phyloP scores from a whole-genome alignment of 2,888 invertebrate species.

The Drosophila merina region DNA sequence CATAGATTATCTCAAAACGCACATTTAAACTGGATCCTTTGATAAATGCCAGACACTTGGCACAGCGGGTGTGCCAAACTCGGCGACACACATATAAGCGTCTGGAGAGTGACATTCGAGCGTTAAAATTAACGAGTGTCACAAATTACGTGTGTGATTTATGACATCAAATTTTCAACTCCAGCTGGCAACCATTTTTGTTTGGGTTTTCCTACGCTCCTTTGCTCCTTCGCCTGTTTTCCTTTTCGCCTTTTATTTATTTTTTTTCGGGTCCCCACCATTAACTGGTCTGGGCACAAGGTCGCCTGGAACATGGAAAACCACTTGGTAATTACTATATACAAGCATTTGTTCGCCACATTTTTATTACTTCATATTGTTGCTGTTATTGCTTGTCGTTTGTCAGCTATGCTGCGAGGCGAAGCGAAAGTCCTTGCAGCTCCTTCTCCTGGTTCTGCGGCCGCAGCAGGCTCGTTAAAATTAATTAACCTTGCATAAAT shows the following conservation, averaged over 20 bases:
- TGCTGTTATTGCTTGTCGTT: conserved; percentile 47
- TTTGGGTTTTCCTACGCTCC: conserved; percentile 6
- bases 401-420: conserved; percentile 19
- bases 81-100: conserved; percentile 11
- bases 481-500: conserved; percentile 51
- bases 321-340: conserved; percentile 47
- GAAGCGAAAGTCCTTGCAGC: conserved; percentile 12
- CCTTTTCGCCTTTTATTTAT: background rate
- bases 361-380: conserved; percentile 53
- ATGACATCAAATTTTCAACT: conserved; percentile 48
- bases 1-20: conserved; percentile 29
- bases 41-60: conserved; percentile 30
- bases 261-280: conserved; percentile 18
- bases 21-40: conserved; percentile 6
- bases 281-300: conserved; percentile 36
- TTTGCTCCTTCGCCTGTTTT: conserved; percentile 1
- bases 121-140: conserved; percentile 50
- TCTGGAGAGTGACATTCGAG: conserved; percentile 33
- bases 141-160: conserved; percentile 54
- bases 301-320: conserved; percentile 46
- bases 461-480: conserved; percentile 41
- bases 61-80: conserved; percentile 11
- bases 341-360: conserved; percentile 45
- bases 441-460: conserved; percentile 8
- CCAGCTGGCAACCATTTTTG: conserved; percentile 45